Conservation (phyloP, 2,888 invertebrate species). For the Conus canariensis region DNA sequence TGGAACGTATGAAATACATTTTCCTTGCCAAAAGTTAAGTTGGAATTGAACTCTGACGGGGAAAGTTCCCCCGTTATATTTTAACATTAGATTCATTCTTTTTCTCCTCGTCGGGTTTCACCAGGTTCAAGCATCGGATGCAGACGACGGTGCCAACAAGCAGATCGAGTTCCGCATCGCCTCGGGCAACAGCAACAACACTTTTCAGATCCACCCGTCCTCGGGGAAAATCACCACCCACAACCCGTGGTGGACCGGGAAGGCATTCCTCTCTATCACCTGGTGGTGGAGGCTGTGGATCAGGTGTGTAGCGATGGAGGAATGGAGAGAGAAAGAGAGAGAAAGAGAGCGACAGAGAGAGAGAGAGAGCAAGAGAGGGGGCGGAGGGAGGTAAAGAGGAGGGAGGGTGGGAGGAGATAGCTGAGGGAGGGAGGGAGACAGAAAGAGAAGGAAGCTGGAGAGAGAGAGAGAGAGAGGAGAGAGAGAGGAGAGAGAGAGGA, state of each 20-base stretch:
- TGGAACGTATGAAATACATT: no score
- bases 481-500: no score
- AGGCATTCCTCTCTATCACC: conserved; percentile 91
- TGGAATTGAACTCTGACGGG: no score
- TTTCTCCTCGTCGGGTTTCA: neutral
- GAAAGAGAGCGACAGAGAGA: no score
- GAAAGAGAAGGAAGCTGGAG: no score
- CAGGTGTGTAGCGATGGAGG: conserved; percentile 78
- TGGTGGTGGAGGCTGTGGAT: conserved; percentile 91
- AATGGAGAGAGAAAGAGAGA: no score
- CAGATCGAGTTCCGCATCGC: conserved; percentile 82
- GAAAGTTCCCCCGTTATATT: no score
- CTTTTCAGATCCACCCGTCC: conserved; percentile 93
- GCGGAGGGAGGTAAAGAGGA: neutral
- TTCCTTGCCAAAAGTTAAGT: no score
- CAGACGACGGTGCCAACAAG: conserved; percentile 69
- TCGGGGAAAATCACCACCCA: conserved; percentile 90
- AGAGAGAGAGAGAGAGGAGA: no score
- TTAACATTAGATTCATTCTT: no score
- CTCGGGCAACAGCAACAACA: conserved; percentile 89
- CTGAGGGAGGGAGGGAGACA: no score
- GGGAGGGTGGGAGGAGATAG: neutral
- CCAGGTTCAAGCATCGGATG: conserved; percentile 92
- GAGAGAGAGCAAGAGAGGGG: neutral
- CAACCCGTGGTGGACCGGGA: conserved; percentile 87